phyloP scores from a whole-genome alignment of 2,888 invertebrate species.

The Drosophila kanekoi region DNA sequence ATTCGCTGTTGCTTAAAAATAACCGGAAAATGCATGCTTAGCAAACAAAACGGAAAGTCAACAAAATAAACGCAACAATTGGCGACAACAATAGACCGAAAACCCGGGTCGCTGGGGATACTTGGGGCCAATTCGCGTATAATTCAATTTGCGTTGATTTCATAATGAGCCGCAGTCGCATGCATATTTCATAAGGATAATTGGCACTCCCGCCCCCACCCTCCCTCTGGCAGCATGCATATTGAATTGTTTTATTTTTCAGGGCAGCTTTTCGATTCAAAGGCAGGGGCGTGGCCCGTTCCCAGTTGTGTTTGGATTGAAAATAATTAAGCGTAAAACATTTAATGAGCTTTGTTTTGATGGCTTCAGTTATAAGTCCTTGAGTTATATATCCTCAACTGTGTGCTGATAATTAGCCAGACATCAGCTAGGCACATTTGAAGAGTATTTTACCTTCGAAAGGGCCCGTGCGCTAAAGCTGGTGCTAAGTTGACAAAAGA shows the following conservation, averaged over 20 bases:
- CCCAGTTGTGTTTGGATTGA: constrained; percentile 29
- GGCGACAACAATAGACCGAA: neutral
- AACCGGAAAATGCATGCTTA: neutral
- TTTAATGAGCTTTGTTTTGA: constrained; percentile 46
- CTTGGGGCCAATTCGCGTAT: neutral
- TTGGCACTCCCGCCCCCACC: constrained; percentile 15
- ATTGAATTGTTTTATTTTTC: constrained; percentile 35
- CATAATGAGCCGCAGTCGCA: constrained; percentile 25
- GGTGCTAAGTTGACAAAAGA: no score
- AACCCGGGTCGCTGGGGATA: neutral
- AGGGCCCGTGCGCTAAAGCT: no score
- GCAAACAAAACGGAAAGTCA: constrained; percentile 3
- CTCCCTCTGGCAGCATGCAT: constrained; percentile 12
- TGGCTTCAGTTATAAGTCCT: neutral
- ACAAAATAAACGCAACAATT: neutral
- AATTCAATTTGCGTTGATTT: constrained; percentile 37
- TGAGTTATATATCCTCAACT: constrained; percentile 25
- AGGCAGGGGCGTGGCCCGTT: neutral
- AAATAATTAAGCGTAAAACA: constrained; percentile 54
- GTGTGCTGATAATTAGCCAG: constrained; percentile 33
- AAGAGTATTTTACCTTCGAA: no score
- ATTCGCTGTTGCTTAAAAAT: constrained; percentile 1
- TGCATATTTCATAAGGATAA: constrained; percentile 50
- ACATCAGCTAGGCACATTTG: constrained; percentile 1
- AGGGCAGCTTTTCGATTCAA: neutral